Conservation (phyloP, 2,113 vertebrate species). For the Uria lomvia region DNA sequence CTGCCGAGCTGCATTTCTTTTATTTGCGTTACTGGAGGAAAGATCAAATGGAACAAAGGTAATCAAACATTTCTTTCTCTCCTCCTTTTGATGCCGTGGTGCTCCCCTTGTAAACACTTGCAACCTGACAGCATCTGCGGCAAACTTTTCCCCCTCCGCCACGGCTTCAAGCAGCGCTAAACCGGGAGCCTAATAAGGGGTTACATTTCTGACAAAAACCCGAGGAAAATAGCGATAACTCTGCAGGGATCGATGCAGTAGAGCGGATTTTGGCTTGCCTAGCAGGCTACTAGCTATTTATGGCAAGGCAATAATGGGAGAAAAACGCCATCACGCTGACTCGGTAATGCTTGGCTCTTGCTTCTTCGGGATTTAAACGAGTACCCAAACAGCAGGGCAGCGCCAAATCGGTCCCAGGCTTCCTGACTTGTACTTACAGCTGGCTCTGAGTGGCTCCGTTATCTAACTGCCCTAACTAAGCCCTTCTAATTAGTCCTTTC, state of each 20-base stretch:
- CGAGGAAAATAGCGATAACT: rapidly evolving
- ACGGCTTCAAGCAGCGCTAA: background rate
- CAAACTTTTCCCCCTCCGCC: background rate
- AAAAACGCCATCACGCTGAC: background rate
- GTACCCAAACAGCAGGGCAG: background rate
- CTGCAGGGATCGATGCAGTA: background rate
- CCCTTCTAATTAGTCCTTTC: background rate
- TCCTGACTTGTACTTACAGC: background rate
- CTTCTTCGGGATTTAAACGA: background rate
- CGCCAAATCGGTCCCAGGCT: background rate
- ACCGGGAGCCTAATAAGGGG: background rate
- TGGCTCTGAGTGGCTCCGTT: background rate
- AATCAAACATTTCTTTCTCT: background rate
- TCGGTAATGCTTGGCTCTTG: background rate
- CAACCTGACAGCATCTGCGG: background rate
- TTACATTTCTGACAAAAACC: background rate
- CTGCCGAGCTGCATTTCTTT: background rate
- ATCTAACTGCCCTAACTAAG: background rate
- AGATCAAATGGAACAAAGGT: background rate
- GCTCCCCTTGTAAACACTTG: background rate
- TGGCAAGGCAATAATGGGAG: background rate
- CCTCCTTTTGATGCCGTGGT: background rate
- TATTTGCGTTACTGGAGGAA: background rate
- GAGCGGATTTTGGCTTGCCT: background rate
- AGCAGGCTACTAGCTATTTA: background rate